A percentile compares a stretch with the other conserved stretches of the same genome.
phyloP scores from a whole-genome alignment of 2,797 vertebrate species.

The Rhynchotus rufescens region DNA sequence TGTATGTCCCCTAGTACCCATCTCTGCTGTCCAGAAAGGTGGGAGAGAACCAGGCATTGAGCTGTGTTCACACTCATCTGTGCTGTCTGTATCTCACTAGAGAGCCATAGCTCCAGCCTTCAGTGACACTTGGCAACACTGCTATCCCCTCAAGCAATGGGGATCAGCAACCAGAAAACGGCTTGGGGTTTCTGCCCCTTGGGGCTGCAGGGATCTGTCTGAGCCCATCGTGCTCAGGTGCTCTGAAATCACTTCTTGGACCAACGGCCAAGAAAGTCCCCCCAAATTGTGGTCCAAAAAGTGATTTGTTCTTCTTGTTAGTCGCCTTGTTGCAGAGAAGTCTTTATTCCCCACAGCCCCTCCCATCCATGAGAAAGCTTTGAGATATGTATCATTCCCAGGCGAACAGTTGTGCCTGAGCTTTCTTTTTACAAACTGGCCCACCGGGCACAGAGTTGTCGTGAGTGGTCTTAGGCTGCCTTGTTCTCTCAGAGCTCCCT shows the following conservation, averaged over 20 bases:
- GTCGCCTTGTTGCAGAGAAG: not conserved
- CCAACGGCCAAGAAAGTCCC: not conserved
- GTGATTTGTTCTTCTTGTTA: accelerated
- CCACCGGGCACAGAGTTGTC: not conserved
- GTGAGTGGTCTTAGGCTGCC: accelerated
- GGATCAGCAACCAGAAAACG: not conserved
- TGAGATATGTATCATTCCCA: not conserved
- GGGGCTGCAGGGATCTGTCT: not conserved
- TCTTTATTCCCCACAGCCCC: not conserved
- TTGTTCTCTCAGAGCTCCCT: not conserved
- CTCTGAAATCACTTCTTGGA: not conserved
- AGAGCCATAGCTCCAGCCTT: not conserved
- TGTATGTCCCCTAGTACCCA: not conserved
- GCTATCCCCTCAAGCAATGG: not conserved
- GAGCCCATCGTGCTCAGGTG: not conserved
- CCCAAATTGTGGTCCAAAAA: not conserved
- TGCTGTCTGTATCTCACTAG: not conserved
- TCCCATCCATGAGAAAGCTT: not conserved
- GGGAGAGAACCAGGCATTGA: not conserved
- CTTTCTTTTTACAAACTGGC: not conserved
- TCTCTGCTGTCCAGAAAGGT: not conserved
- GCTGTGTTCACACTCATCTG: accelerated
- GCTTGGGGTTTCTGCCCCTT: not conserved
- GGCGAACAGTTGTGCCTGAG: not conserved
- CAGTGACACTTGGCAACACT: not conserved